Evolutionary conservation across 2,113 vertebrate genomes (phyloP).

Genomic region (Silurus asotus): DNA sequence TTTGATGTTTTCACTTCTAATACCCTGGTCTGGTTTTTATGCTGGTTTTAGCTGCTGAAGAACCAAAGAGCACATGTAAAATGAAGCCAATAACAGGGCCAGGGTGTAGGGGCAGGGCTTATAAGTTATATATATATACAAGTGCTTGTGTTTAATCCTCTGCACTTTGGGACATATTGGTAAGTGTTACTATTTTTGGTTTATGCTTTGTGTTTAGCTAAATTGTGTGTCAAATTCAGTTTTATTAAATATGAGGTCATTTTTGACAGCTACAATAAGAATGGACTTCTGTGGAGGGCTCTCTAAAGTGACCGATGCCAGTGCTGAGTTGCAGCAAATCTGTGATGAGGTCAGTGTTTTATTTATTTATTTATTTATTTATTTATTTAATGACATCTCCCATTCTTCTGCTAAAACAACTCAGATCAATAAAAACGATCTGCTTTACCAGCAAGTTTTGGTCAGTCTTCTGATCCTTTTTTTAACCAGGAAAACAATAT

Average conservation of each 20-base stretch:
- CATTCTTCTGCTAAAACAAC: background rate
- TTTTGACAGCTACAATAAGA: background rate
- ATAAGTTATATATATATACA: no score
- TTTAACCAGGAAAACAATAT: background rate
- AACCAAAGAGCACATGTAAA: no score
- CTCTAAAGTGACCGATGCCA: slow-evolving; percentile 44
- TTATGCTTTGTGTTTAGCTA: no score
- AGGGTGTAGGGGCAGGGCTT: no score
- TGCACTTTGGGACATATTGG: no score
- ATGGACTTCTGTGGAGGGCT: slow-evolving; percentile 68
- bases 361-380: background rate
- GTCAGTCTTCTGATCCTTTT: background rate
- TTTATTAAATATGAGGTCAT: no score
- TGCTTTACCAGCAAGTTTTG: background rate
- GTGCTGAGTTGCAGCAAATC: slow-evolving; percentile 70
- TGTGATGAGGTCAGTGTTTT: slow-evolving; percentile 67
- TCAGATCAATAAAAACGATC: background rate
- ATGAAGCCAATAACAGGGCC: no score
- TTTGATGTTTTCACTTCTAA: slow-evolving; percentile 63
- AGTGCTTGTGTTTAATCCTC: no score
- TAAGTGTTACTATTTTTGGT: no score
- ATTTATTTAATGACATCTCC: background rate
- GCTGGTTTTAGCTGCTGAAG: no score
- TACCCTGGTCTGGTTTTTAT: no score
- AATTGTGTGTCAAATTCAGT: no score